Percentiles rank a stretch among this genome's conserved stretches.
Evolutionary conservation across 2,888 invertebrate species (phyloP).

Genomic region (Hemistola chrysoprasaria): DNA sequence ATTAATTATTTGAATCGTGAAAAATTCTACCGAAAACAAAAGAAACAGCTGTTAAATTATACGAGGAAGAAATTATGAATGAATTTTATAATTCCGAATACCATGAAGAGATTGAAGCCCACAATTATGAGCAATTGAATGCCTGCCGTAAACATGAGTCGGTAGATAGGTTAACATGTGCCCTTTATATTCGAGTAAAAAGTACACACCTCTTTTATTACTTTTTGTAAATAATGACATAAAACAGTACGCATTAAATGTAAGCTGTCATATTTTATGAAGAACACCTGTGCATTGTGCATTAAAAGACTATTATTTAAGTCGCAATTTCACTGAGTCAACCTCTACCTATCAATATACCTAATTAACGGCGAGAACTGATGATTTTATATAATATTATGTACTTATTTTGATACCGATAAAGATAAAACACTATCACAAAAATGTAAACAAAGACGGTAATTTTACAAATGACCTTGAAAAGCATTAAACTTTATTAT

Average conservation of each 20-base stretch:
- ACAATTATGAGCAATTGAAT: constrained; percentile 4
- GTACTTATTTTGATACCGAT: not conserved
- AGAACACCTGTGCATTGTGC: constrained; percentile 1
- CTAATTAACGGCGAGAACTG: no score
- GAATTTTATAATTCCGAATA: not conserved
- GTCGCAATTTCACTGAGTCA: no score
- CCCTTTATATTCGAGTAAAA: constrained; percentile 23
- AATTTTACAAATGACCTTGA: not conserved
- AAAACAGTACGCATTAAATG: constrained; percentile 7
- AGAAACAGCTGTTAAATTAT: not conserved
- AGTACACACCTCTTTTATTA: constrained; percentile 17
- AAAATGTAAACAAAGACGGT: not conserved
- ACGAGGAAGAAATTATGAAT: constrained; percentile 4
- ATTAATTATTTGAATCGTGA: not conserved
- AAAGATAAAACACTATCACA: not conserved
- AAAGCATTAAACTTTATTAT: constrained; percentile 15
- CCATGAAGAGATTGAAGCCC: constrained; percentile 5
- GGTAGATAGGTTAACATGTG: constrained; percentile 23
- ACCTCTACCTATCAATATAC: no score
- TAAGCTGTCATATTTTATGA: constrained; percentile 1
- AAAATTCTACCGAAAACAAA: not conserved
- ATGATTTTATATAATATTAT: no score
- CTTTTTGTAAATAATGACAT: constrained; percentile 8
- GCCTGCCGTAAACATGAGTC: not conserved
- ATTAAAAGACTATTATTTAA: no score